A percentile compares a stretch with the other conserved stretches of the same genome.
phyloP scores from a whole-genome alignment of 2,797 vertebrate species.

The Pantherophis vulpinus region DNA sequence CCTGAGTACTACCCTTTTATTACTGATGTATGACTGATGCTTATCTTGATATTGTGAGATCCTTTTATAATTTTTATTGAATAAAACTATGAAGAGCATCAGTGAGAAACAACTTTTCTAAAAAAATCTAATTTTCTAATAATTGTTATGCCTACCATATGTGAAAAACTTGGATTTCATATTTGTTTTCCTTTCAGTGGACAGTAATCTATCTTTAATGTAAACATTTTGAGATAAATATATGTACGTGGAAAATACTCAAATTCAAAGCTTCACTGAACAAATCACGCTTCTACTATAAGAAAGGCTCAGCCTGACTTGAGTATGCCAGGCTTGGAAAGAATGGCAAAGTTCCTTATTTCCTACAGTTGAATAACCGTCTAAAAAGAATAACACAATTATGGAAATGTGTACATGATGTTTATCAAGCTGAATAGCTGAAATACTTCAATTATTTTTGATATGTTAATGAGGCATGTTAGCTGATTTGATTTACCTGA shows the following conservation, averaged over 20 bases:
- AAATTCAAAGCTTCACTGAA: background rate
- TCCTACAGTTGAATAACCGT: background rate
- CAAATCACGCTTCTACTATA: background rate
- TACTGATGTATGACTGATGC: constrained; percentile 62
- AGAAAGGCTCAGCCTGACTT: background rate
- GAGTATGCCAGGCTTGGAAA: background rate
- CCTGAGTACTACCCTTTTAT: constrained; percentile 86
- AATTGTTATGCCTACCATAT: background rate
- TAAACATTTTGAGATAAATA: background rate
- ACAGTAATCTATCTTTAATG: background rate
- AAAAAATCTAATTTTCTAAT: background rate
- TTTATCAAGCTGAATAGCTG: background rate
- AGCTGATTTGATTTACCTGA: background rate
- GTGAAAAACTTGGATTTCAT: background rate
- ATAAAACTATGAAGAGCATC: background rate
- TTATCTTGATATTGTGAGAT: constrained; percentile 3
- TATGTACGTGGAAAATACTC: background rate
- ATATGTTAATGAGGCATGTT: background rate
- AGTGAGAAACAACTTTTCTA: background rate
- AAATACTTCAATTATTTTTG: background rate
- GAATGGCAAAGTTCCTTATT: background rate
- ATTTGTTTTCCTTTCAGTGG: background rate
- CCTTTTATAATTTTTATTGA: background rate
- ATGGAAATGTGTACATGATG: background rate
- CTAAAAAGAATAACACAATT: background rate